Base-by-base conservation (phyloP, 2,797 vertebrate species). In the Gadopsis bispinosus region DNA sequence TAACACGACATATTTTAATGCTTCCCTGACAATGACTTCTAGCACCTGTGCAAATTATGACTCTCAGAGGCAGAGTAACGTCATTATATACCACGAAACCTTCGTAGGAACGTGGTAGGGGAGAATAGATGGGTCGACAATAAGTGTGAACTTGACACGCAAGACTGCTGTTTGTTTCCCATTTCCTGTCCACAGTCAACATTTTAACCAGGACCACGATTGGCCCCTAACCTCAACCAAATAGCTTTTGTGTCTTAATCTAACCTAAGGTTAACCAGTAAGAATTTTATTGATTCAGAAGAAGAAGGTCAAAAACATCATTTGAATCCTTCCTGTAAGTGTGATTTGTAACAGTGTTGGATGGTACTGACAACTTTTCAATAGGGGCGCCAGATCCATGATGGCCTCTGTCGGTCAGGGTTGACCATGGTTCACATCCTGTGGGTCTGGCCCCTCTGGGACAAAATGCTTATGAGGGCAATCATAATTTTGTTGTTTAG, bases 391-490 rank as follows among this genome's bases (percentile, higher is more conserved):
- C 20, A 3, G 10, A 39, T 37, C 10, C 37, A 39, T 11, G 37
- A 37, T 37, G 7, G 37, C 37, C 37, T 37, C 37, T 9, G 37
- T 39, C 10, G 10, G 10, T 11, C 37, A 39, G 37, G 37, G 9
- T 39, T 39, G 37, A 39, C 37, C 10, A 39, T 39, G 37, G 37
- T 10, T 39, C 7, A 2, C 35, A 35, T 35, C 35, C 35, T 35
- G 7, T 35, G 35, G 35, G 35, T 35, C 35, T 35, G 35, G 35
- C 35, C 35, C 35, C 7, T 35, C 35, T 35, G 35, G 33, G 4
- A 50, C 92, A 94, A 93, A 95, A 95, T 92, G 93, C 26, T 43
- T 11, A 17, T 6, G 16, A 7, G 14, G 1, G 5, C 11, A 22
- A 53, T 12, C 20, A 51, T n/a, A 51, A 12, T 26, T 53, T 17